Evolutionary conservation across 2,888 invertebrate genomes (phyloP), one percentile per base, ranked within the genome.

Genomic region (Toxonevra muliebris): DNA sequence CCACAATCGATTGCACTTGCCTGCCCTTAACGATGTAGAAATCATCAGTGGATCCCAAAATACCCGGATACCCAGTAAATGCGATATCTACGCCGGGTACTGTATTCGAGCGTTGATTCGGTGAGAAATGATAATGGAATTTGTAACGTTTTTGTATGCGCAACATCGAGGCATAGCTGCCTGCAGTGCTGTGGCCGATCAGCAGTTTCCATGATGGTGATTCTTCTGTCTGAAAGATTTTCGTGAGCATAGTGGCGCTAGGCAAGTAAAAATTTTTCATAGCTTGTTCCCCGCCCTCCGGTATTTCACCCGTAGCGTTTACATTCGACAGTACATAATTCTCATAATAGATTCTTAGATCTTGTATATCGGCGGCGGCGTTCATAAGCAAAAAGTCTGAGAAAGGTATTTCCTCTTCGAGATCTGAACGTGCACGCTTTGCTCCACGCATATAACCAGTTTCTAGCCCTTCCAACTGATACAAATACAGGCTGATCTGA

Each of bases 51-150:
- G 94, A 94, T 50, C 91, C 91, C 48, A 95, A 81, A 13, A 92
- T 89, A 11, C 93, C 95, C 0, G 95, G 95, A 82, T 94, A 95
- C 0, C 95, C 92, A 0, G 94, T 91, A 86, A 95, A 94, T 11
- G 91, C 88, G 20, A 94, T 88, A 4, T 89, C 88, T 52, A 87
- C 87, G 0, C 92, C 92, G 0, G 93, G 90, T 20, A 93, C 89
- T 3, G 87, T 81, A 15, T 85, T 84, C 15, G 86, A 85, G 55
- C 80, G 76, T 58, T 86, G 84, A 59, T 85, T 85, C 2, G 88
- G 86, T 12, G 89, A 88, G 61, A 87, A 83, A 73, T 91, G 92
- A 81, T 90, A 94, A 70, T 90, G 89, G 62, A 97, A 89, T 77
- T 92, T 92, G 86, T 96, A 96, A 66, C 90, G 90, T 83, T 96